A percentile compares a stretch with the other conserved stretches of the same genome.
These are phyloP conservation scores for Procavia capensis DNA, from an alignment of 2,113 vertebrate genomes.

Conservation along the genomic window DNA sequence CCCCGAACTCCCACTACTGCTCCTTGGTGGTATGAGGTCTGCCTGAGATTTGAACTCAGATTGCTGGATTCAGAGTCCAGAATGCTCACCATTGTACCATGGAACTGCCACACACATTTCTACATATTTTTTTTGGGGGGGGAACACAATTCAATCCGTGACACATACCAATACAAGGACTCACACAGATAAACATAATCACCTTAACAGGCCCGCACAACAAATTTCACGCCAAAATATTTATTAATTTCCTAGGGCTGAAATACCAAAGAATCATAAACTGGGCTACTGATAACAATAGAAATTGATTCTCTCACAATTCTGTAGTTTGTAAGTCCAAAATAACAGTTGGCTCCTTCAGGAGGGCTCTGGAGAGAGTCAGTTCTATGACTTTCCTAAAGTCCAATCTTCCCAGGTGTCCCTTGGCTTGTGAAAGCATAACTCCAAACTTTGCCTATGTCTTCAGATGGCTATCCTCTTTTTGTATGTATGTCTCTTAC, in stretches of 20 bases:
- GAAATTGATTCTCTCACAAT: not conserved
- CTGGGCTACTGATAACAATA: not conserved
- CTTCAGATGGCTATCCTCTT: not conserved
- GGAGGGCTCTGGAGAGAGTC: not conserved
- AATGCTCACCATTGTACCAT: too few species aligned
- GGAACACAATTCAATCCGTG: too few species aligned
- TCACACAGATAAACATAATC: not conserved
- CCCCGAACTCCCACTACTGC: too few species aligned
- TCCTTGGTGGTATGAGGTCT: too few species aligned
- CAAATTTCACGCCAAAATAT: not conserved
- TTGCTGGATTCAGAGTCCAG: too few species aligned
- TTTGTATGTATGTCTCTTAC: not conserved
- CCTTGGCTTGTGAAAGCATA: not conserved
- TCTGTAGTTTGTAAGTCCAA: not conserved
- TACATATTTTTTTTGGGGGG: too few species aligned
- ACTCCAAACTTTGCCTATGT: not conserved
- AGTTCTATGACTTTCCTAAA: not conserved
- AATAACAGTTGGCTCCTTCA: not conserved
- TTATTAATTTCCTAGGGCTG: not conserved
- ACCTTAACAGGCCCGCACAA: not conserved
- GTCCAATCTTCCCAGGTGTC: not conserved
- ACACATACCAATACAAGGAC: too few species aligned
- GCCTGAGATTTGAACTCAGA: too few species aligned
- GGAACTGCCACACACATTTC: too few species aligned
- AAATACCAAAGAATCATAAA: not conserved